A percentile compares a stretch with the other conserved stretches of the same genome.
Conservation (phyloP, 2,113 vertebrate genomes). For the Callaeas wilsoni region DNA sequence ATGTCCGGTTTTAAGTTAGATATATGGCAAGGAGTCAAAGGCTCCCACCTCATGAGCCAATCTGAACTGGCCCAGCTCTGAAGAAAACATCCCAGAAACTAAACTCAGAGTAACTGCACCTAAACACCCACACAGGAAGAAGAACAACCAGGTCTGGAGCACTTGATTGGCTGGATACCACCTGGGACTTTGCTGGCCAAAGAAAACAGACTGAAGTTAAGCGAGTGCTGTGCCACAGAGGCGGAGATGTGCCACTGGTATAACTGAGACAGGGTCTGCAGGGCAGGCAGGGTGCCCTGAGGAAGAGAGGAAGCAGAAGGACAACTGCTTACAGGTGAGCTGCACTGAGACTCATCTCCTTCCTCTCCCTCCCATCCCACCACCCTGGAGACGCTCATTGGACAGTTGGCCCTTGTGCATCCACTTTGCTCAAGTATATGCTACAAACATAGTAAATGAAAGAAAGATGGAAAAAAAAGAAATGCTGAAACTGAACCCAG, state of each 20-base stretch:
- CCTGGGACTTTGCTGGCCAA: background rate
- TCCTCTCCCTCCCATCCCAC: background rate
- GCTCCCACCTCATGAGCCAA: background rate
- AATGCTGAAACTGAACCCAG: background rate
- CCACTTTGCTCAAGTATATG: background rate
- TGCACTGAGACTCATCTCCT: background rate
- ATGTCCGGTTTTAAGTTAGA: background rate
- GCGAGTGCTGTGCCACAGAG: background rate
- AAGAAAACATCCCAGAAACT: background rate
- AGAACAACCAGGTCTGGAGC: background rate
- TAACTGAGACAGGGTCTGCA: background rate
- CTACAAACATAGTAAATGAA: background rate
- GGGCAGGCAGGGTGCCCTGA: background rate
- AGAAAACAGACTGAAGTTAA: background rate
- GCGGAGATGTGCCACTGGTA: background rate
- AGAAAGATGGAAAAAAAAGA: background rate
- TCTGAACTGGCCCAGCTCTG: background rate
- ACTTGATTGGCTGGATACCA: background rate
- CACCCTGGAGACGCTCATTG: accelerated
- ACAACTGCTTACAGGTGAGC: background rate
- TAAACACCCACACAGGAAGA: background rate
- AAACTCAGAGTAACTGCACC: background rate
- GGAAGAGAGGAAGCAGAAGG: background rate
- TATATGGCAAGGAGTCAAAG: background rate
- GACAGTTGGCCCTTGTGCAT: background rate